phyloP scores from a whole-genome alignment of 2,888 invertebrate species.

The Spodoptera littoralis region DNA sequence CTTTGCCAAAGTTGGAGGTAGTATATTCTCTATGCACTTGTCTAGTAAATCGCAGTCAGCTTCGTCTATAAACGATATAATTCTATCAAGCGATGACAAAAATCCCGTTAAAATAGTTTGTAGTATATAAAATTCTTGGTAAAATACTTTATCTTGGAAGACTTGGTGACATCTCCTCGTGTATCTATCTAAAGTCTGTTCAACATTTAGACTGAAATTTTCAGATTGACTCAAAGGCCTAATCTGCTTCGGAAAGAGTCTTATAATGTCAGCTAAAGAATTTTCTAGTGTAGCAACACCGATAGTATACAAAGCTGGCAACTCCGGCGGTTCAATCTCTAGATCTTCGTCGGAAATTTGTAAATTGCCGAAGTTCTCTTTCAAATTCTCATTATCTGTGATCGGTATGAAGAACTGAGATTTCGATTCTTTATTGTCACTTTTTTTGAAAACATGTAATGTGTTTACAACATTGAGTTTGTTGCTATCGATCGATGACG shows the following conservation, averaged over 20 bases:
- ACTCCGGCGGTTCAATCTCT: conserved; percentile 76
- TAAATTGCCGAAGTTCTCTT: conserved; percentile 79
- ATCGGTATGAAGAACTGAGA: conserved; percentile 86
- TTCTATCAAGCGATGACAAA: conserved; percentile 70
- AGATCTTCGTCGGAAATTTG: conserved; percentile 78
- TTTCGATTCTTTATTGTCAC: conserved; percentile 82
- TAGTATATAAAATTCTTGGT: conserved; percentile 80
- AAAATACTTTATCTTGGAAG: conserved; percentile 85
- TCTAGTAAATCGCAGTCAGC: conserved; percentile 82
- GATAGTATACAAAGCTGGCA: conserved; percentile 75
- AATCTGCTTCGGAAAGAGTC: conserved; percentile 83
- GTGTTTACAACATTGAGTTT: conserved; percentile 81
- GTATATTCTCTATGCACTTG: conserved; percentile 78
- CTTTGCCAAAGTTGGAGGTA: conserved; percentile 73
- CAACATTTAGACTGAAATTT: conserved; percentile 78
- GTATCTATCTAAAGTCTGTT: conserved; percentile 84
- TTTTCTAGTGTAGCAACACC: conserved; percentile 76
- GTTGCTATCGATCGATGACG: conserved; percentile 81
- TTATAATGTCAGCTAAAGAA: conserved; percentile 75
- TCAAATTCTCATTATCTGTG: conserved; percentile 71
- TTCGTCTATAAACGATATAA: conserved; percentile 74
- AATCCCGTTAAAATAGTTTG: conserved; percentile 79
- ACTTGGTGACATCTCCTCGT: conserved; percentile 85
- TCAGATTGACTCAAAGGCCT: conserved; percentile 85
- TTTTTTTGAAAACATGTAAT: conserved; percentile 82